phyloP scores from a whole-genome alignment of 2,797 vertebrate species.

The Percopsis omiscomaycus region DNA sequence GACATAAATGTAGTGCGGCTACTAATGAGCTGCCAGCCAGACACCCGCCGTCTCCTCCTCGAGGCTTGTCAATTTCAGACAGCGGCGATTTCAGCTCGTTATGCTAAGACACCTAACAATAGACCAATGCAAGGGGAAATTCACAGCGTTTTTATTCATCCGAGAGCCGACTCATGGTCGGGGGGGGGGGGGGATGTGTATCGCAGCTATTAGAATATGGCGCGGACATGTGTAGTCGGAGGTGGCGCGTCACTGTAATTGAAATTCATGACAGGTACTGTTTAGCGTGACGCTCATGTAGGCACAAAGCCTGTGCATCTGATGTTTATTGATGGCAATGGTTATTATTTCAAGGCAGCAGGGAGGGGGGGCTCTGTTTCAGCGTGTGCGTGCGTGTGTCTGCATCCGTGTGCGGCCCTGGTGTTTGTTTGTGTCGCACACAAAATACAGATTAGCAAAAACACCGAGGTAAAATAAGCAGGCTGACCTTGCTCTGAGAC shows the following conservation, averaged over 20 bases:
- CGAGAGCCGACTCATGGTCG: slow-evolving; percentile 38
- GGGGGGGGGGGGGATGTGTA: slow-evolving; percentile 11
- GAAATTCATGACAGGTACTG: slow-evolving; percentile 70
- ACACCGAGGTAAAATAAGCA: slow-evolving; percentile 83
- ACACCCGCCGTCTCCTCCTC: slow-evolving; percentile 52
- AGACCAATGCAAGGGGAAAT: slow-evolving; percentile 48
- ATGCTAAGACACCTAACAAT: slow-evolving; percentile 50
- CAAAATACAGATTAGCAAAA: slow-evolving; percentile 82
- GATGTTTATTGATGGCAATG: slow-evolving; percentile 75
- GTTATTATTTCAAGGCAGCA: slow-evolving; percentile 70
- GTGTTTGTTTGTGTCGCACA: slow-evolving; percentile 77
- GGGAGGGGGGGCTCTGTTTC: slow-evolving; percentile 65
- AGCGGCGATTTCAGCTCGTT: slow-evolving; percentile 49
- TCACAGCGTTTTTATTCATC: slow-evolving; percentile 35
- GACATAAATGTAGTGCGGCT: slow-evolving; percentile 70
- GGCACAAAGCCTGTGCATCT: slow-evolving; percentile 68
- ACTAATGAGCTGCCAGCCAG: slow-evolving; percentile 72
- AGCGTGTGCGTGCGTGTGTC: slow-evolving; percentile 4
- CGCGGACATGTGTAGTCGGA: slow-evolving; percentile 54
- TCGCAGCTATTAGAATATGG: slow-evolving; percentile 54
- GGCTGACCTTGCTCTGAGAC: slow-evolving; percentile 82
- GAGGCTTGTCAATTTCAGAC: slow-evolving; percentile 61
- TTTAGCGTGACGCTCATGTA: slow-evolving; percentile 60
- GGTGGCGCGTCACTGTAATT: slow-evolving; percentile 47
- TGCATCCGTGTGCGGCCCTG: slow-evolving; percentile 26